A percentile compares a stretch with the other conserved stretches of the same genome.
Conservation (phyloP, 2,888 invertebrate genomes). For the Noctua comes region DNA sequence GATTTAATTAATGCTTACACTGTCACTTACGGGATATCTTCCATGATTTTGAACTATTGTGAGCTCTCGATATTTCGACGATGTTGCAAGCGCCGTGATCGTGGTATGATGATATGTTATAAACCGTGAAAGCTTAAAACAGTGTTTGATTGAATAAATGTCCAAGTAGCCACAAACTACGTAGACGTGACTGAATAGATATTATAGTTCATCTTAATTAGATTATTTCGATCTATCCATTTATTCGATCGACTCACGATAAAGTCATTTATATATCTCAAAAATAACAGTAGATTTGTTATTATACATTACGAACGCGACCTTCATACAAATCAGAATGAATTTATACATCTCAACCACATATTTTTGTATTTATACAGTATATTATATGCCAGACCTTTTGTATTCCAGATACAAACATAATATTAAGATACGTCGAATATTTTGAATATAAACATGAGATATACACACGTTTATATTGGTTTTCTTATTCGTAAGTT, state of each 20-base stretch:
- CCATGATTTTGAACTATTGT: no score
- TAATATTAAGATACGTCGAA: conserved; percentile 37
- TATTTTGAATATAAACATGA: conserved; percentile 34
- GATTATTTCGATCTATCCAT: background rate
- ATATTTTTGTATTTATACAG: conserved; percentile 32
- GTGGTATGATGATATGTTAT: no score
- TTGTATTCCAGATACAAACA: conserved; percentile 42
- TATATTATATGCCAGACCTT: conserved; percentile 20
- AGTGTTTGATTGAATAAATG: background rate
- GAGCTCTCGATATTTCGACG: no score
- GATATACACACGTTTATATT: background rate
- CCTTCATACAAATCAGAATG: conserved; percentile 26
- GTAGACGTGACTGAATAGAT: background rate
- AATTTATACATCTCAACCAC: conserved; percentile 9
- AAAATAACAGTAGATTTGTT: conserved; percentile 27
- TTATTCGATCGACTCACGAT: background rate
- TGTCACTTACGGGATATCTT: no score
- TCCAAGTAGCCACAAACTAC: background rate
- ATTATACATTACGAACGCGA: conserved; percentile 5
- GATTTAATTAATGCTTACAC: no score
- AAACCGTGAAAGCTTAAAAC: no score
- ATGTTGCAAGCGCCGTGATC: no score
- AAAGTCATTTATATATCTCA: background rate
- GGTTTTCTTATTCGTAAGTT: background rate
- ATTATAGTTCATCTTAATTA: background rate